A percentile compares a stretch with the other conserved stretches of the same genome.
These are phyloP conservation scores for Drosophila nigrodunni DNA, from an alignment of 1,140 invertebrate genomes.

Conservation along the genomic window DNA sequence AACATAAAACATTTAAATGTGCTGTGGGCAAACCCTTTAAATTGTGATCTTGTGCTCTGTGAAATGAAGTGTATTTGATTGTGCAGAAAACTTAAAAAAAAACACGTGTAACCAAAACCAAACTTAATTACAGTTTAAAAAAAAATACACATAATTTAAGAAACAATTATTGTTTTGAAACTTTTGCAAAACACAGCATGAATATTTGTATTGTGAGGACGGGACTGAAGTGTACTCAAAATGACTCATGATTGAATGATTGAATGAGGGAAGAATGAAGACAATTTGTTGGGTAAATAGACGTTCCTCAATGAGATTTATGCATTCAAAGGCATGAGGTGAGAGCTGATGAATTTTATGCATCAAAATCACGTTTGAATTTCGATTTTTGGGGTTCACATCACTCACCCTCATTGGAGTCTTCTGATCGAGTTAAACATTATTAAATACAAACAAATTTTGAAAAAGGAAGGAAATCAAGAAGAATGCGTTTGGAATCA, in stretches of 20 bases:
- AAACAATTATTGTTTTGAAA: slow-evolving; percentile 35
- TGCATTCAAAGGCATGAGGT: slow-evolving; percentile 25
- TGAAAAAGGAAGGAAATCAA: slow-evolving; percentile 56
- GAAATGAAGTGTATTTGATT: slow-evolving; percentile 48
- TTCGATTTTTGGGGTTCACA: slow-evolving; percentile 28
- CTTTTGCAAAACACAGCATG: slow-evolving; percentile 82
- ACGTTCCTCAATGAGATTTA: slow-evolving; percentile 10
- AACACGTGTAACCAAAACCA: slow-evolving; percentile 38
- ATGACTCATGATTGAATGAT: slow-evolving; percentile 30
- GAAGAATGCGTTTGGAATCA: slow-evolving; percentile 50
- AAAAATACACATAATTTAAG: slow-evolving; percentile 15
- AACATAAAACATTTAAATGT: slow-evolving; percentile 67
- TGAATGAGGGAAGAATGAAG: slow-evolving; percentile 24
- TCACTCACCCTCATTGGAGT: slow-evolving; percentile 84
- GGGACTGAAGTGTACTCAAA: slow-evolving; percentile 5
- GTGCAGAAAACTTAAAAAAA: slow-evolving; percentile 28
- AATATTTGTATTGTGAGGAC: slow-evolving; percentile 55
- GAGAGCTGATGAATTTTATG: slow-evolving; percentile 18
- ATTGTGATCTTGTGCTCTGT: slow-evolving; percentile 32
- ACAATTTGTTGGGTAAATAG: slow-evolving; percentile 27
- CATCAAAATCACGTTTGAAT: slow-evolving; percentile 26
- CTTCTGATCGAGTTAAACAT: slow-evolving; percentile 71
- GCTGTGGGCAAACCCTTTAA: slow-evolving; percentile 48
- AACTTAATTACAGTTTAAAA: slow-evolving; percentile 37
- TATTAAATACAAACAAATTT: slow-evolving; percentile 55